phyloP scores from a whole-genome alignment of 2,797 vertebrate genomes.

The Notamacropus eugenii region DNA sequence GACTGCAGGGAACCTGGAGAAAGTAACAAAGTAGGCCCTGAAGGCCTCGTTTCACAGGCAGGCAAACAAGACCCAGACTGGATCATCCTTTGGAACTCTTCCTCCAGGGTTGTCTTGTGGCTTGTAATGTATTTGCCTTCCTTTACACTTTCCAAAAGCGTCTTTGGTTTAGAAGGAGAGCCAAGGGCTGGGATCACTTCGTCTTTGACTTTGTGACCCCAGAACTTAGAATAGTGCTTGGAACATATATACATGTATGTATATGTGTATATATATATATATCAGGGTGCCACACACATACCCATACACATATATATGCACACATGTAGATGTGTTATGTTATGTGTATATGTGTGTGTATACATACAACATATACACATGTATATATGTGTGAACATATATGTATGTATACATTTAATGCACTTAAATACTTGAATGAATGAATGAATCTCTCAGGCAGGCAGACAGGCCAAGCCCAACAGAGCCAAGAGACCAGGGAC shows the following conservation, averaged over 20 bases:
- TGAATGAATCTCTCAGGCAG: neutral
- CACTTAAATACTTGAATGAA: neutral
- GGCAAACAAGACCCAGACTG: neutral
- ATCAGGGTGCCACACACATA: neutral
- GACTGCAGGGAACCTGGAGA: neutral
- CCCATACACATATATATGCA: too few species aligned
- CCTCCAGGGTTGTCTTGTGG: neutral
- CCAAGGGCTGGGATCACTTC: neutral
- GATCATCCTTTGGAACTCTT: neutral
- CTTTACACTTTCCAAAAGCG: neutral
- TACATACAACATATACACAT: neutral
- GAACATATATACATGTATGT: too few species aligned
- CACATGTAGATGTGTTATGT: too few species aligned
- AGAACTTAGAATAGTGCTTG: neutral
- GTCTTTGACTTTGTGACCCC: neutral
- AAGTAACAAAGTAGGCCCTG: neutral
- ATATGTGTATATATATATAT: too few species aligned
- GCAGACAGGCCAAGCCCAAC: neutral
- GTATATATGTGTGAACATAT: neutral
- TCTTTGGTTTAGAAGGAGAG: neutral
- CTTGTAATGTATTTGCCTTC: neutral
- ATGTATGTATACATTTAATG: neutral
- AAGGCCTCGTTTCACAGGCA: neutral
- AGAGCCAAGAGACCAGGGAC: neutral
- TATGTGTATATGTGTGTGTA: too few species aligned